phyloP scores from a whole-genome alignment of 2,797 vertebrate genomes.

The Pagetopsis macropterus region DNA sequence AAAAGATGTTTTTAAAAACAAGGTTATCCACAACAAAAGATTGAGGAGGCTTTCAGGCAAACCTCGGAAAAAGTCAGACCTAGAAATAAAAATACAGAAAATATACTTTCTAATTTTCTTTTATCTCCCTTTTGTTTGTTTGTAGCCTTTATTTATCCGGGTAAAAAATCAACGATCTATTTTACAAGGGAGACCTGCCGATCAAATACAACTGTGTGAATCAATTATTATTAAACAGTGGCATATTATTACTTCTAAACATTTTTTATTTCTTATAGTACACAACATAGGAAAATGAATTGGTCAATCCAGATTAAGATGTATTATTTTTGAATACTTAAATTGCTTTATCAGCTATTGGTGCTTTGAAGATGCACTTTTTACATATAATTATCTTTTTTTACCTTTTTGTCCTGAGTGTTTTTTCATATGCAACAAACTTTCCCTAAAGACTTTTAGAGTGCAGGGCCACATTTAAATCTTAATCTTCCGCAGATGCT shows the following conservation, averaged over 20 bases:
- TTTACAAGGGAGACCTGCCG: too few species aligned
- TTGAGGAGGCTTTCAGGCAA: slow-evolving; percentile 20
- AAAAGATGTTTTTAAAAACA: slow-evolving; percentile 7
- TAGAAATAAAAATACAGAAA: slow-evolving; percentile 8
- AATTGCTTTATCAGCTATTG: background rate
- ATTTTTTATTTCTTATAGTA: slow-evolving; percentile 2
- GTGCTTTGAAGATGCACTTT: background rate
- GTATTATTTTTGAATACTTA: slow-evolving; percentile 4
- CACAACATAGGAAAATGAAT: background rate
- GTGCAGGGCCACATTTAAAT: slow-evolving; percentile 43
- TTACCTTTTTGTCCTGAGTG: slow-evolving; percentile 23
- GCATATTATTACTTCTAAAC: slow-evolving; percentile 17
- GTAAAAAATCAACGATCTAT: too few species aligned
- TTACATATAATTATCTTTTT: background rate
- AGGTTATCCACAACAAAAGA: slow-evolving; percentile 27
- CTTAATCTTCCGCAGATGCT: slow-evolving; percentile 49
- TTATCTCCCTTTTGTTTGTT: background rate
- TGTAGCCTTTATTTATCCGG: too few species aligned
- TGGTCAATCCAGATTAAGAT: background rate
- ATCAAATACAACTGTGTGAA: background rate
- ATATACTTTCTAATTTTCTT: background rate
- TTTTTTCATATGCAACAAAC: slow-evolving; percentile 19
- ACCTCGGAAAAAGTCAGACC: slow-evolving; percentile 12
- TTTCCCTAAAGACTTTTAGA: slow-evolving; percentile 41
- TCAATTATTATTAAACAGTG: background rate